Conservation (phyloP, 2,113 vertebrate genomes). For the Syrmaticus mikado region DNA sequence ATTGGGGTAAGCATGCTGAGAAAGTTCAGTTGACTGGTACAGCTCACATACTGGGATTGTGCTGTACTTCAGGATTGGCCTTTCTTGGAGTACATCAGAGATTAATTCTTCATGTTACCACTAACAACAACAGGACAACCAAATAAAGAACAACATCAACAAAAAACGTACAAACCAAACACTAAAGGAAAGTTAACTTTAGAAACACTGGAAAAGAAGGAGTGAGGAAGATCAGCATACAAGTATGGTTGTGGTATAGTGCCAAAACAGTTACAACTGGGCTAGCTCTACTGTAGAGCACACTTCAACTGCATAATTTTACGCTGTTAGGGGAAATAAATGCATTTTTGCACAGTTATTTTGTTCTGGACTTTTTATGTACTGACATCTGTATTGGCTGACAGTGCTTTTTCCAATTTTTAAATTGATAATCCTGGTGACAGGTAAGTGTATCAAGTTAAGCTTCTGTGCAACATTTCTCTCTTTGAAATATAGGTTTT, state of each 20-base stretch:
- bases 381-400: neutral
- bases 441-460: neutral
- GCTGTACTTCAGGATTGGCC: neutral
- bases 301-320: neutral
- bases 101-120: neutral
- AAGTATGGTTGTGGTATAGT: neutral
- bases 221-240: neutral
- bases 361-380: neutral
- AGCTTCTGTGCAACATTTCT: neutral
- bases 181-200: neutral
- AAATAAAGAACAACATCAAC: neutral
- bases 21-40: neutral
- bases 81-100: neutral
- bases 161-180: neutral
- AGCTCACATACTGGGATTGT: neutral
- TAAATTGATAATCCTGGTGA: neutral
- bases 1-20: neutral
- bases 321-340: neutral
- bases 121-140: too few species aligned
- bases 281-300: neutral
- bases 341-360: neutral
- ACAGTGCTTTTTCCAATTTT: neutral
- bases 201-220: neutral
- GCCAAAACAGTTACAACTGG: neutral
- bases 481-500: slow-evolving; percentile 12